Base-by-base conservation (phyloP, 2,797 vertebrate species). In the Rhinogobio ventralis region DNA sequence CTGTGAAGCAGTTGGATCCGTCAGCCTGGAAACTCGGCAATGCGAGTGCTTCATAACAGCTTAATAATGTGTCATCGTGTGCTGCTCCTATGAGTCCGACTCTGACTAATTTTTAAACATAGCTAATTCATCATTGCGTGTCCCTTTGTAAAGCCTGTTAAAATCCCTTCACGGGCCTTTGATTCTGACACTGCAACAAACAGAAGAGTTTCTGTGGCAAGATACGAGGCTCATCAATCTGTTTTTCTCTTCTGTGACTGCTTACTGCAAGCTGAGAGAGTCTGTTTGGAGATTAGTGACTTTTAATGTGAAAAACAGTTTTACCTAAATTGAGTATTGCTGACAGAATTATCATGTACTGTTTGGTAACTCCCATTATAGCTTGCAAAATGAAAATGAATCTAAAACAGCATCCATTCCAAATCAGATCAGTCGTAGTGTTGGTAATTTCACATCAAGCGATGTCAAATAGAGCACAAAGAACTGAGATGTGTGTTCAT, bases 21-120 rank as follows among this genome's bases (percentile, higher is more conserved):
- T 75, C 74, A 86, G 85, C 84, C 85, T 72, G 73, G 71, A 86
- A 83, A 79, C 89, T 82, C 55, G 20, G 72, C 78, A 79, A 85
- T 64, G 84, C 81, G 30, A 68, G 42, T 66, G 74, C 81, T 87
- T 90, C 85, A 90, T 90, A 90, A 90, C 83, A 78, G 81, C 91
- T 91, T 91, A 89, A 90, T 91, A 91, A 90, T 85, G 71, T 90
- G 88, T 89, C 90, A 89, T 87, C 75, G 64, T 53, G 77, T 66
- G 51, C 73, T 83, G 82, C 85, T 89, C 87, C 89, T 90, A 77
- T n/a, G 89, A 87, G 87, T 87, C 83, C 66, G 2, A 68, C 60
- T 85, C 87, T 82, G 87, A 88, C 85, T 89, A 87, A 90, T 90
- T 86, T 79, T 88, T 88, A 90, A 89, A 88, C 68, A 62, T 82